A percentile compares a stretch with the other conserved stretches of the same genome.
These are phyloP conservation scores for Dromiciops gliroides DNA, from an alignment of 2,113 vertebrate genomes.

Conservation along the genomic window DNA sequence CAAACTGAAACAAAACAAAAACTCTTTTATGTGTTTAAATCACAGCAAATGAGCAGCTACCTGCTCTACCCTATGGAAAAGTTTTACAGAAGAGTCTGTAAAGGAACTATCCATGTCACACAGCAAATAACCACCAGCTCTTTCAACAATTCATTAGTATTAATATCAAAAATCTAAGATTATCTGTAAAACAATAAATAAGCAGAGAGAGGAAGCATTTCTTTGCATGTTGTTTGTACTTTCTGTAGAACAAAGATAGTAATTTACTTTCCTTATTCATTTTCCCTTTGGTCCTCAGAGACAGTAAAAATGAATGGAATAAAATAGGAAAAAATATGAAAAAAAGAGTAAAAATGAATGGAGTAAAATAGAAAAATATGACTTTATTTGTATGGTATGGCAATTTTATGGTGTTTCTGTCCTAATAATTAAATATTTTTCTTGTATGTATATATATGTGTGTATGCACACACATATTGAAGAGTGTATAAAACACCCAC, in stretches of 20 bases:
- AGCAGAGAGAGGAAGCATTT: conserved; percentile 54
- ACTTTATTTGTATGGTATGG: not conserved
- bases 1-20: too few relatives aligned
- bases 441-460: not conserved
- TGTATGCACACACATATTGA: not conserved
- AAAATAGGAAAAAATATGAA: not conserved
- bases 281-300: not conserved
- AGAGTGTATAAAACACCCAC: not conserved
- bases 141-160: not conserved
- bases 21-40: not conserved
- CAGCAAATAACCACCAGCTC: not conserved
- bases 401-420: not conserved
- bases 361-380: not conserved
- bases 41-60: not conserved
- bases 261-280: conserved; percentile 17
- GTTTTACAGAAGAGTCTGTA: not conserved
- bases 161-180: conserved; percentile 36
- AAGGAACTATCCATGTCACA: not conserved
- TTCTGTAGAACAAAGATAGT: conserved; percentile 31
- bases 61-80: not conserved
- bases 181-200: conserved; percentile 6
- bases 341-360: not conserved
- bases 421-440: not conserved
- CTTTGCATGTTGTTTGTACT: conserved; percentile 29
- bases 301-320: not conserved